A percentile compares a stretch with the other conserved stretches of the same genome.
Conservation (phyloP, 2,888 invertebrate genomes). For the Epistrophe eligans region DNA sequence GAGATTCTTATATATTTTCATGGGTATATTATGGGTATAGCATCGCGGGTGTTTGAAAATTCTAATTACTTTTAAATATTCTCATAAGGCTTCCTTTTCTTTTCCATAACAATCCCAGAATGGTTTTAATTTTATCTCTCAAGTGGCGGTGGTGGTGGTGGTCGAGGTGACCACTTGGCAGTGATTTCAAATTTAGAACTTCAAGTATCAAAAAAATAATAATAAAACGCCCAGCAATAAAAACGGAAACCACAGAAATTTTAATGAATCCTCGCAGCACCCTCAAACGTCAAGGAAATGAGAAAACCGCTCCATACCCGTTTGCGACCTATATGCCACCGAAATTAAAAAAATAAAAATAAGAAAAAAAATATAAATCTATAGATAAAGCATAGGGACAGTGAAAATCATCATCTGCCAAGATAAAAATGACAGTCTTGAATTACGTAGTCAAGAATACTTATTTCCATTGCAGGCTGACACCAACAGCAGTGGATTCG, state of each 20-base stretch:
- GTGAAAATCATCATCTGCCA: slow-evolving; percentile 65
- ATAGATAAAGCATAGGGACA: slow-evolving; percentile 28
- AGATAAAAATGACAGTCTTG: slow-evolving; percentile 71
- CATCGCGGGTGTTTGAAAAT: slow-evolving; percentile 29
- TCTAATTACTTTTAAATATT: slow-evolving; percentile 65
- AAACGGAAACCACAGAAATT: slow-evolving; percentile 55
- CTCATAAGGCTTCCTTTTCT: slow-evolving; percentile 9
- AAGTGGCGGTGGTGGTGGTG: slow-evolving; percentile 39
- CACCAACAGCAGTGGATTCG: slow-evolving; percentile 45
- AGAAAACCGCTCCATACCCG: slow-evolving; percentile 44
- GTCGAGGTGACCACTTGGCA: slow-evolving; percentile 54
- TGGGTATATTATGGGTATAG: not conserved
- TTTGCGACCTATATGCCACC: slow-evolving; percentile 47
- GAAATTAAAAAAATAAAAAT: slow-evolving; percentile 42
- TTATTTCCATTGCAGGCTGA: slow-evolving; percentile 63
- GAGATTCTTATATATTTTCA: not conserved
- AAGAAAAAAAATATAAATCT: not conserved
- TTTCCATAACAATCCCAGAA: slow-evolving; percentile 6
- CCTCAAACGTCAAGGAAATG: slow-evolving; percentile 62
- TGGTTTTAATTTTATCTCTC: slow-evolving; percentile 46
- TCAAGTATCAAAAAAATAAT: slow-evolving; percentile 22
- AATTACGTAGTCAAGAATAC: slow-evolving; percentile 69
- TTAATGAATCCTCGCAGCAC: slow-evolving; percentile 65
- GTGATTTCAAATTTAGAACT: slow-evolving; percentile 70
- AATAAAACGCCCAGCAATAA: slow-evolving; percentile 42